phyloP scores from a whole-genome alignment of 2,113 vertebrate genomes.

The Leucosticte australis region DNA sequence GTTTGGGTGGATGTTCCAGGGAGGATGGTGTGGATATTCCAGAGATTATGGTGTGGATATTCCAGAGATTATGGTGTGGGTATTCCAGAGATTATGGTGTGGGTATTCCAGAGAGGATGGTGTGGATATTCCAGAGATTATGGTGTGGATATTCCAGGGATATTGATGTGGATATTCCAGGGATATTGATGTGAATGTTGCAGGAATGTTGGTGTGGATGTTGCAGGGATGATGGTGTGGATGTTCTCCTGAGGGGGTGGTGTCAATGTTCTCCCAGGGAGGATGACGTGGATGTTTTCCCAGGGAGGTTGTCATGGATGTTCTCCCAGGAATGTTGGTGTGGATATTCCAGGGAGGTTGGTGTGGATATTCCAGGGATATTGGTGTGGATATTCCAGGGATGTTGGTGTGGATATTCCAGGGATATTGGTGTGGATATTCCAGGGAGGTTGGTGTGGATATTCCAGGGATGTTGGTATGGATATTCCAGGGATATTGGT shows the following conservation, averaged over 20 bases:
- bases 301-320: neutral
- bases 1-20: neutral
- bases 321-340: neutral
- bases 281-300: neutral
- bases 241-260: neutral
- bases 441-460: accelerated
- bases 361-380: neutral
- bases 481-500: accelerated
- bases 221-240: neutral
- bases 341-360: accelerated
- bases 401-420: accelerated
- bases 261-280: neutral
- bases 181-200: neutral
- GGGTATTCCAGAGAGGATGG: neutral
- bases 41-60: too few relatives aligned
- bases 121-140: too few relatives aligned
- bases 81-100: accelerated
- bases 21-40: neutral
- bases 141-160: neutral
- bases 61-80: neutral
- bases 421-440: accelerated
- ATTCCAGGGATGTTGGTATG: accelerated
- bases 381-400: neutral
- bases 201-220: neutral
- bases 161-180: too few relatives aligned